Evolutionary conservation across 1,140 invertebrate species (phyloP), one percentile per base, ranked within the genome.

Genomic region (Zaprionus inermis): DNA sequence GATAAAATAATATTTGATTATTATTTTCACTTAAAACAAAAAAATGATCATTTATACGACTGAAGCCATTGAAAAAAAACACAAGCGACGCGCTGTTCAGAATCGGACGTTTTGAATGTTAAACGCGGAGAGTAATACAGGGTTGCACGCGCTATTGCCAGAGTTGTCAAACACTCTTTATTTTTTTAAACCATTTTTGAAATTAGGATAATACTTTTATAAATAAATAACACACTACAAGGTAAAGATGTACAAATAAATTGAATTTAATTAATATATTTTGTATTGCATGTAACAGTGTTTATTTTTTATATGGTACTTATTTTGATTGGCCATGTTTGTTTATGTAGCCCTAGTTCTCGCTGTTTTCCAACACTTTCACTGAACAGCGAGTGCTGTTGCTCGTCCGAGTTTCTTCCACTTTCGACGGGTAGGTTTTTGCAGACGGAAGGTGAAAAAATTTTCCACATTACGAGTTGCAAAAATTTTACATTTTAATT

Each of bases 391-490:
- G 75, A 77, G 65, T 78, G 14, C 22, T 51, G 56, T 24, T 44
- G 70, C 70, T 88, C 83, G 84, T 81, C 63, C 68, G 55, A 80
- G 41, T 77, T 83, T 85, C 73, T 86, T 79, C 69, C 83, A 88
- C 86, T 88, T 88, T 89, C 84, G 83, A 88, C 83, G 83, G 84
- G 83, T 88, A 88, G 83, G 84, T 88, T 88, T 86, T 88, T 74
- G 83, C 83, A 88, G 83, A 82, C 84, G 84, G 83, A 86, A 86
- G 83, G 79, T 77, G 79, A 82, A 88, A 84, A 84, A 65, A 83
- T 89, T 89, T 81, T 89, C 79, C 88, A 81, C 69, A 74, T 84
- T 78, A 72, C 78, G 81, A 81, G 78, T 89, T 88, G 84, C 84
- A 58, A 79, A 74, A 74, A 70, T 63, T 57, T 14, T 34, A 70